Evolutionary conservation across 2,888 invertebrate genomes (phyloP).

Genomic region (Halictus ligatus): DNA sequence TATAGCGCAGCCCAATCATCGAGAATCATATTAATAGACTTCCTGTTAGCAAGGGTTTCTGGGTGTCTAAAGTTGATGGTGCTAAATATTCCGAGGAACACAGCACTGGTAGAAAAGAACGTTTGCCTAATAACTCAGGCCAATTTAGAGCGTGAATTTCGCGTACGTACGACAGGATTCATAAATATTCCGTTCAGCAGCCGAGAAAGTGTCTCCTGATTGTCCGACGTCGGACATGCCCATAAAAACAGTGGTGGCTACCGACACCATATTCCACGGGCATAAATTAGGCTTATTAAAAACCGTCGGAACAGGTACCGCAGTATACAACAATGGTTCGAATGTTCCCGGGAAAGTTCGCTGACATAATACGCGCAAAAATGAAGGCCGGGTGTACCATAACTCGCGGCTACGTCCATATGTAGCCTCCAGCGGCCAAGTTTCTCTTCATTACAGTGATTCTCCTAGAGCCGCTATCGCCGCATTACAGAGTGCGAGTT

Average conservation of each 20-base stretch:
- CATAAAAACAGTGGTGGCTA: neutral
- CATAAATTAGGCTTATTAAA: conserved; percentile 5
- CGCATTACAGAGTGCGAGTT: neutral
- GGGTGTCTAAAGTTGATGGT: neutral
- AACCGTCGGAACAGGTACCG: neutral
- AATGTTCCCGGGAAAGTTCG: neutral
- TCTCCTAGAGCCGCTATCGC: neutral
- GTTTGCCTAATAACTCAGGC: neutral
- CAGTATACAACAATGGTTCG: neutral
- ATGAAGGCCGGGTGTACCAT: neutral
- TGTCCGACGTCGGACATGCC: neutral
- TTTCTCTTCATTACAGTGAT: conserved; percentile 5
- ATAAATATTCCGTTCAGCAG: neutral
- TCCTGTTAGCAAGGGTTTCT: neutral
- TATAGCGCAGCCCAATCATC: too few species aligned
- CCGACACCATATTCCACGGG: neutral
- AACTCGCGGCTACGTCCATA: neutral
- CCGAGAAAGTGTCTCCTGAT: conserved; percentile 11
- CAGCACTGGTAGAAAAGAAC: neutral
- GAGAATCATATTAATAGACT: neutral
- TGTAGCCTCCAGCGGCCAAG: conserved; percentile 1
- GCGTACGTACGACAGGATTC: neutral
- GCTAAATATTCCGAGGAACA: neutral
- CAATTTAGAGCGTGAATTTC: neutral
- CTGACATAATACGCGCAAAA: neutral